Base-by-base conservation (phyloP, 2,113 vertebrate genomes). In the Morone chrysops region DNA sequence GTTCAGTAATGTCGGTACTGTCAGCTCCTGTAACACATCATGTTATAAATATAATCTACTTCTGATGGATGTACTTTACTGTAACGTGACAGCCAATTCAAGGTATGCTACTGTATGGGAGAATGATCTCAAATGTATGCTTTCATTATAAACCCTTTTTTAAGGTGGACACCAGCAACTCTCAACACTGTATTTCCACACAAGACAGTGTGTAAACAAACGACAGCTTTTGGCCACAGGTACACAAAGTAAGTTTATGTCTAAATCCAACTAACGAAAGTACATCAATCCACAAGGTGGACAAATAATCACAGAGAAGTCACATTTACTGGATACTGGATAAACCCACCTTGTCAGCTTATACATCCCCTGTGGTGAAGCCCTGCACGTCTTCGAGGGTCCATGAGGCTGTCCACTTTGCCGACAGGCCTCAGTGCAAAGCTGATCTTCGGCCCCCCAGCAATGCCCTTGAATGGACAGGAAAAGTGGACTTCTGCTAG, bases 391-490 rank as follows among this genome's bases (percentile, higher is more conserved):
- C 75, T 80, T 31, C n/a, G 65, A 72, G 82, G 79, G 54, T 91
- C 92, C 94, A 94, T 94, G 80, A 80, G 70, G 88, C 80, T 14
- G 77, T 63, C 70, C 56, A 59, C 82, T 72, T 53, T 11, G 31
- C 75, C 65, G 83, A 75, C 84, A 75, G 90, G 87, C 87, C 82
- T 88, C 76, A 22, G 80, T 38, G 51, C 45, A 16, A 31, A 59
- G 45, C 83, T 78, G 87, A 67, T 79, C 78, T 80, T 73, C 61
- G 11, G 75, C 73, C 81, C 82, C 82, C 60, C 48, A 70, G 80
- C 69, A 70, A 87, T 93, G 93, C 81, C 94, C 94, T 94, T 95
- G 92, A 95, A 94, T 91, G 90, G 93, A 81, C 50, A 89, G 85
- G 87, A 91, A 94, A 93, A 89, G 79, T 56, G 62, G 80, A 81